These are phyloP conservation scores for Endomychus coccineus DNA, from an alignment of 2,888 invertebrate species.

Conservation along the genomic window DNA sequence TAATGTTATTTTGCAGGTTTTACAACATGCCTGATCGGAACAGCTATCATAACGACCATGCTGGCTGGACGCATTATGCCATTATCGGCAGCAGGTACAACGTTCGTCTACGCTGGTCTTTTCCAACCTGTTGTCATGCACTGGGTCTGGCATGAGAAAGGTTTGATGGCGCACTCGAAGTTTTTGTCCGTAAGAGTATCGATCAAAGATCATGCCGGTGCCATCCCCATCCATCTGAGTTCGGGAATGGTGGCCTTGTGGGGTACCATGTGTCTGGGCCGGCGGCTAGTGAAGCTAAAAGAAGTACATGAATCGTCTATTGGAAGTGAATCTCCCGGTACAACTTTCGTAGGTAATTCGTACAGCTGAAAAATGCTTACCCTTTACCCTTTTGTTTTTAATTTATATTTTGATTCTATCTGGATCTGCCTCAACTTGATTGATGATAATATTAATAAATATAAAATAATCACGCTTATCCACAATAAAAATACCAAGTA, in stretches of 20 bases:
- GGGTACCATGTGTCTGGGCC: conserved; percentile 34
- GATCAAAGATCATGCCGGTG: conserved; percentile 36
- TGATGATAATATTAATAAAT: no score
- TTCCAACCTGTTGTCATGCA: conserved; percentile 38
- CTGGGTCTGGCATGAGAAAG: conserved; percentile 37
- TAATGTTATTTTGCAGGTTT: conserved; percentile 33
- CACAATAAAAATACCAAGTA: no score
- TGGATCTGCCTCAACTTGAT: no score
- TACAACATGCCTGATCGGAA: conserved; percentile 33
- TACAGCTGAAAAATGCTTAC: neutral
- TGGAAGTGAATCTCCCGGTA: conserved; percentile 27
- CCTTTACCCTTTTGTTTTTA: no score
- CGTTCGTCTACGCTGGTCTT: conserved; percentile 30
- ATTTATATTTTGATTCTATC: no score
- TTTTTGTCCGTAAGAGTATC: conserved; percentile 22
- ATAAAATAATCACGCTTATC: no score
- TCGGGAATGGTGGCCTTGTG: conserved; percentile 36
- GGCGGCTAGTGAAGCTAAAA: conserved; percentile 33
- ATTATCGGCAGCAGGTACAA: conserved; percentile 31
- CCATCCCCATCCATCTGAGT: conserved; percentile 33
- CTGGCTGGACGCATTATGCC: conserved; percentile 35
- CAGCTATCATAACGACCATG: conserved; percentile 35
- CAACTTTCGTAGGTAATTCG: conserved; percentile 20
- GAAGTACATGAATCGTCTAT: conserved; percentile 38
- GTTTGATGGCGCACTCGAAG: conserved; percentile 34